A percentile compares a stretch with the other conserved stretches of the same genome.
Evolutionary conservation across 2,888 invertebrate species (phyloP).

Genomic region (Morpho helenor): DNA sequence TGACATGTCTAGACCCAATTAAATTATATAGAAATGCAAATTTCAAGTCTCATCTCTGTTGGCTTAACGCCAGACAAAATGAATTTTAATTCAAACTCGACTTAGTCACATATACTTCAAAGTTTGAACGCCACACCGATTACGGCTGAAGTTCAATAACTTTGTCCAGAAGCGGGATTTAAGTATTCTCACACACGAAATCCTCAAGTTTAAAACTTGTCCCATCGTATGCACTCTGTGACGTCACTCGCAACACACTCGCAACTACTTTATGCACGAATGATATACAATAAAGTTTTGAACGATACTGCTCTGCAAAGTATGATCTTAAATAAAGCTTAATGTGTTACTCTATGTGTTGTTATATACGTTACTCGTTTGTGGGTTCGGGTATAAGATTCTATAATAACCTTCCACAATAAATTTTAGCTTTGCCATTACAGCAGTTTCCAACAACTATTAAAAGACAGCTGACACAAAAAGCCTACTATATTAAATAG

Average conservation of each 20-base stretch:
- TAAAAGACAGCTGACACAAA: too few species aligned
- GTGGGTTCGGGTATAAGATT: too few species aligned
- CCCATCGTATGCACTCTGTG: conserved; percentile 12
- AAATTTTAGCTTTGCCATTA: too few species aligned
- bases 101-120: conserved; percentile 24
- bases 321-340: too few species aligned
- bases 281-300: neutral
- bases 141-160: conserved; percentile 27
- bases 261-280: neutral
- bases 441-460: too few species aligned
- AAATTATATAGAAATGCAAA: conserved; percentile 23
- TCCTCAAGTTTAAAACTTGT: conserved; percentile 19
- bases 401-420: too few species aligned
- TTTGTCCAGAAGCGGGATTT: conserved; percentile 21
- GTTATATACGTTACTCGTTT: too few species aligned
- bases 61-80: conserved; percentile 28
- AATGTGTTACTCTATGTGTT: too few species aligned
- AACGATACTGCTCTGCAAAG: too few species aligned
- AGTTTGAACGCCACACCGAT: conserved; percentile 23
- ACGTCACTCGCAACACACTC: conserved; percentile 8
- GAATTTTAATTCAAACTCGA: conserved; percentile 28
- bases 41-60: conserved; percentile 19
- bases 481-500: too few species aligned
- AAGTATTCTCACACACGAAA: conserved; percentile 22
- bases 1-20: conserved; percentile 18